Evolutionary conservation across 2,888 invertebrate genomes (phyloP), one percentile per base, ranked within the genome.

Genomic region (Dione juno): DNA sequence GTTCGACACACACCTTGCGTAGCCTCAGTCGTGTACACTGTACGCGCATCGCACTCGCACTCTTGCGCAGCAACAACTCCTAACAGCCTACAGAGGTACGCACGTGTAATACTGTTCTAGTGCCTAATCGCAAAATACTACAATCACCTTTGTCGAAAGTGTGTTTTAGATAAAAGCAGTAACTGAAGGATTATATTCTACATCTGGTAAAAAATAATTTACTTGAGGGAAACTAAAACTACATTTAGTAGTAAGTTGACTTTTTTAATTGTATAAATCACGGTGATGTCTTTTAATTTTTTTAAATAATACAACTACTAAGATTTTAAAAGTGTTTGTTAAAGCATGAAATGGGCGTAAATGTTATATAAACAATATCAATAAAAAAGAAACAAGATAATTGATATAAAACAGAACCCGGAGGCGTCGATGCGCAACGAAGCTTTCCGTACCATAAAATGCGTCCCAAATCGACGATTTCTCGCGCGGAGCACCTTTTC

Each of bases 391-490:
- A 40, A 6, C 19, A 40, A 41, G 59, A 43, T 19, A n/a, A 64
- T 53, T 69, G 35, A 58, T n/a, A 13, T 58, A 52, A 57, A 45
- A 41, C 64, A n/a, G 64, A 65, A 66, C 50, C 35, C 40, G 35
- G 52, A 64, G 16, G 67, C 59, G 50, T 41, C 65, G 70, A 45
- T 66, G 70, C 70, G 69, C 43, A 57, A 78, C 77, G 76, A 78
- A 81, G 80, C 83, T 85, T 84, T 88, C 86, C 81, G 84, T 83
- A 80, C 67, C 72, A 70, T 76, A 75, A 85, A 85, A 84, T 84
- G 84, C 86, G 89, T 87, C 84, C 86, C 86, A 87, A 90, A 90
- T 90, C 81, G 82, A 69, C 82, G 87, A 89, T 89, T 89, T 88
- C 88, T 89, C 88, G 88, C 82, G 82, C 81, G 80, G 82, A 82